Percentiles rank a stretch among this genome's conserved stretches.
phyloP scores from a whole-genome alignment of 1,140 invertebrate species.

The Euwallacea similis region DNA sequence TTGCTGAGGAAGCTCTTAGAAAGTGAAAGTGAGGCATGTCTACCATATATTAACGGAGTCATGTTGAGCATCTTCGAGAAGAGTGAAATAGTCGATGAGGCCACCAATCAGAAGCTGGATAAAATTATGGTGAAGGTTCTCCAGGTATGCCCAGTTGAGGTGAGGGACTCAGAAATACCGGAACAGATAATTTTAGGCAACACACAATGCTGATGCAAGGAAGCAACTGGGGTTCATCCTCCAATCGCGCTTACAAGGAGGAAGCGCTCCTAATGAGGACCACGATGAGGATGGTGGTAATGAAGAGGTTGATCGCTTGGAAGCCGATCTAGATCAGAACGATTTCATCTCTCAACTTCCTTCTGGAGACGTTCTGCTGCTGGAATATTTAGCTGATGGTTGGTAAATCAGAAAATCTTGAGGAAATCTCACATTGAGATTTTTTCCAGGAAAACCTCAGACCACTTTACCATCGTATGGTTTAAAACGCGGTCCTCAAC shows the following conservation, averaged over 20 bases:
- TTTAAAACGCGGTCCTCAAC: conserved; percentile 1
- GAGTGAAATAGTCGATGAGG: conserved; percentile 27
- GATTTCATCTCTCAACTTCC: conserved; percentile 28
- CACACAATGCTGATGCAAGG: conserved; percentile 24
- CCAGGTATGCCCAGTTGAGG: conserved; percentile 3
- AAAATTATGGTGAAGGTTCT: conserved; percentile 24
- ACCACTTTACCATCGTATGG: neutral
- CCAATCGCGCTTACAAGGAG: conserved; percentile 25
- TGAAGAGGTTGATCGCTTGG: conserved; percentile 31
- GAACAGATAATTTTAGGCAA: conserved; percentile 9
- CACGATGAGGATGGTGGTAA: conserved; percentile 10
- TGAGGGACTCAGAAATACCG: neutral
- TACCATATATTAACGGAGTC: conserved; percentile 34
- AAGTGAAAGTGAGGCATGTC: conserved; percentile 18
- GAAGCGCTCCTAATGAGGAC: conserved; percentile 1
- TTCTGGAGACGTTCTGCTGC: conserved; percentile 19
- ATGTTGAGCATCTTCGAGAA: conserved; percentile 38
- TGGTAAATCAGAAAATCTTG: neutral
- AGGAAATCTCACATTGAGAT: neutral
- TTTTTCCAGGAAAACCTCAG: neutral
- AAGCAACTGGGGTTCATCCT: conserved; percentile 35
- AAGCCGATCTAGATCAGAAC: conserved; percentile 31
- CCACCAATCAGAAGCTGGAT: conserved; percentile 24
- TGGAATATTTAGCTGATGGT: conserved; percentile 16
- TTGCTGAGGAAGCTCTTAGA: conserved; percentile 29